Evolutionary conservation across 2,888 invertebrate genomes (phyloP).

Genomic region (Campoplex nolae): DNA sequence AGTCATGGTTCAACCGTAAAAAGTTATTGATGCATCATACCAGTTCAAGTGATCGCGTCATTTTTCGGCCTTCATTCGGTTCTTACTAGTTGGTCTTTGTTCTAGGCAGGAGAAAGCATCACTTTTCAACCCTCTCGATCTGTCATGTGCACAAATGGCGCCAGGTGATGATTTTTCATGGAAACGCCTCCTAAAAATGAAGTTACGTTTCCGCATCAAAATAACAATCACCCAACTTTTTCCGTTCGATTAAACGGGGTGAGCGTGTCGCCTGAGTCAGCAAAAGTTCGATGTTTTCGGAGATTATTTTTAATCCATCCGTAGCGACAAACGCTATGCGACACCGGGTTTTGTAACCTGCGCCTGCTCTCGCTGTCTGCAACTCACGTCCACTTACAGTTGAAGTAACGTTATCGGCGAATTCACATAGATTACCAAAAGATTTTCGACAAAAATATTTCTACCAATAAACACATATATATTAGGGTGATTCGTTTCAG

Average conservation of each 20-base stretch:
- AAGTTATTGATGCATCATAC: neutral
- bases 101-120: neutral
- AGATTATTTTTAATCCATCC: slow-evolving; percentile 43
- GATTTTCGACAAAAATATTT: neutral
- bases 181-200: slow-evolving; percentile 38
- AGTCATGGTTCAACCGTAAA: neutral
- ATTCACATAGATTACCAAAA: neutral
- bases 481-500: too few species aligned
- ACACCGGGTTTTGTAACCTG: slow-evolving; percentile 44
- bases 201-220: slow-evolving; percentile 34
- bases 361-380: neutral
- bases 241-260: slow-evolving; percentile 69
- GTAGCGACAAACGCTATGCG: slow-evolving; percentile 32
- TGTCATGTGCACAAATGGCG: neutral
- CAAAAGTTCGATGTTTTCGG: slow-evolving; percentile 35
- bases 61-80: neutral
- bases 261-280: slow-evolving; percentile 68
- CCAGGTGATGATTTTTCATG: slow-evolving; percentile 64
- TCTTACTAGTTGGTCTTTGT: neutral
- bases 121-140: slow-evolving; percentile 25
- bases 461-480: neutral
- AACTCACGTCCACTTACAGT: neutral
- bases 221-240: slow-evolving; percentile 56
- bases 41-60: neutral
- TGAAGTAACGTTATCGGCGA: neutral